A percentile compares a stretch with the other conserved stretches of the same genome.
These are phyloP conservation scores for Sceliomorpha sp. DNA, from an alignment of 2,888 invertebrate species.

Conservation along the genomic window DNA sequence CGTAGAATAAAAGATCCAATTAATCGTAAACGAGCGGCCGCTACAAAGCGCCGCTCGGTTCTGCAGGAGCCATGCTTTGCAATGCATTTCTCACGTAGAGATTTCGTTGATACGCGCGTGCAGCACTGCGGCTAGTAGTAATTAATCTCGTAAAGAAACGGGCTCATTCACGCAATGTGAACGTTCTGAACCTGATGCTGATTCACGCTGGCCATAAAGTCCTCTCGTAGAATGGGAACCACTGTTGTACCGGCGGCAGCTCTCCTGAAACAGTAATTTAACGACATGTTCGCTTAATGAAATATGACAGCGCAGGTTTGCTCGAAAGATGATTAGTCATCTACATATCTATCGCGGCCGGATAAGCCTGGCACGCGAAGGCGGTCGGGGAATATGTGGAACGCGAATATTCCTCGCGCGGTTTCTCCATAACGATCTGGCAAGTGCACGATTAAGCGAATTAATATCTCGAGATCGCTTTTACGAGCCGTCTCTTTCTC, in stretches of 20 bases:
- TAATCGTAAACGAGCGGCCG: too few species aligned
- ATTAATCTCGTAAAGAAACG: constrained; percentile 49
- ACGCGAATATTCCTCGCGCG: constrained; percentile 1
- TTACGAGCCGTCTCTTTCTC: too few species aligned
- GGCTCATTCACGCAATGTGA: constrained; percentile 67
- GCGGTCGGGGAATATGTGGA: neutral
- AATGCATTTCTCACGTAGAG: constrained; percentile 10
- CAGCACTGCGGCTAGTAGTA: constrained; percentile 43
- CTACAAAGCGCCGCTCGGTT: too few species aligned
- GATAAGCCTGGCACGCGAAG: neutral
- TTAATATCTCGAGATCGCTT: constrained; percentile 19
- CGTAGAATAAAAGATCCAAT: too few species aligned
- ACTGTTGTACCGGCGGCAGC: constrained; percentile 83
- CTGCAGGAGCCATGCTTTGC: too few species aligned
- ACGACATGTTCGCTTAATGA: constrained; percentile 25
- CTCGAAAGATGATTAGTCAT: constrained; percentile 9
- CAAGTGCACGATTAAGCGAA: constrained; percentile 9
- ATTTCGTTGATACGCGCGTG: constrained; percentile 42
- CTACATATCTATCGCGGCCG: constrained; percentile 3
- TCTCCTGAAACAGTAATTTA: constrained; percentile 82
- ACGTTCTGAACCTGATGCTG: constrained; percentile 68
- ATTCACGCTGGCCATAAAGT: constrained; percentile 85
- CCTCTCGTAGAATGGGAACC: constrained; percentile 85
- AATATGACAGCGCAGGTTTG: constrained; percentile 5
- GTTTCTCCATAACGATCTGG: constrained; percentile 15